Conservation (phyloP, 2,888 invertebrate species). For the Acanthoscelides obtectus region DNA sequence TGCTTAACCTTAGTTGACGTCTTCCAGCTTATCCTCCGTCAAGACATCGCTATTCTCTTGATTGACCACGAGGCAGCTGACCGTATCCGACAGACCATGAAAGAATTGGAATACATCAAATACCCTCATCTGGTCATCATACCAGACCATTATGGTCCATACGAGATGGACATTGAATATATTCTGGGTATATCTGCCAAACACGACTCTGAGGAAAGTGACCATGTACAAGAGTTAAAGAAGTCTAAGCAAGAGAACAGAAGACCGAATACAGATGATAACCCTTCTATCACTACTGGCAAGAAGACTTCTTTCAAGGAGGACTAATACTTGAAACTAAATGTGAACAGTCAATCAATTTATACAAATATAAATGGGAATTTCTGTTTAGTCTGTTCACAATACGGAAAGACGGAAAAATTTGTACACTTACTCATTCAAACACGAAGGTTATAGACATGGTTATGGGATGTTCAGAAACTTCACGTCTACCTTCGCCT, state of each 20-base stretch:
- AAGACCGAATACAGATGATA: not conserved
- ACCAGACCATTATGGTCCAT: not conserved
- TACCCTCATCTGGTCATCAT: not conserved
- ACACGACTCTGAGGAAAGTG: not conserved
- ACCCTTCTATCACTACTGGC: not conserved
- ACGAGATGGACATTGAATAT: not conserved
- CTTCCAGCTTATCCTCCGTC: not conserved
- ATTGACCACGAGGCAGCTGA: not conserved
- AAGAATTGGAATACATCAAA: not conserved
- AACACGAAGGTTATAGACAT: no score
- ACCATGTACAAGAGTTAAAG: conserved; percentile 1
- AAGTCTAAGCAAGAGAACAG: conserved; percentile 3
- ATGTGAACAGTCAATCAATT: no score
- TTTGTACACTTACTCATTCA: no score
- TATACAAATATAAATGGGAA: no score
- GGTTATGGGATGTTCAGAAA: no score
- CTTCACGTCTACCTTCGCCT: no score
- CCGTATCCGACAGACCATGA: not conserved
- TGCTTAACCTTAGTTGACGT: not conserved
- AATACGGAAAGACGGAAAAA: no score
- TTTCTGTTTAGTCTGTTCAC: no score
- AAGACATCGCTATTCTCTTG: not conserved
- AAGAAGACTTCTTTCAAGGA: no score
- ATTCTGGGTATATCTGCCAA: not conserved
- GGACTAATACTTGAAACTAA: no score